Evolutionary conservation across 2,888 invertebrate species (phyloP).

Genomic region (Galerucella nymphaeae): DNA sequence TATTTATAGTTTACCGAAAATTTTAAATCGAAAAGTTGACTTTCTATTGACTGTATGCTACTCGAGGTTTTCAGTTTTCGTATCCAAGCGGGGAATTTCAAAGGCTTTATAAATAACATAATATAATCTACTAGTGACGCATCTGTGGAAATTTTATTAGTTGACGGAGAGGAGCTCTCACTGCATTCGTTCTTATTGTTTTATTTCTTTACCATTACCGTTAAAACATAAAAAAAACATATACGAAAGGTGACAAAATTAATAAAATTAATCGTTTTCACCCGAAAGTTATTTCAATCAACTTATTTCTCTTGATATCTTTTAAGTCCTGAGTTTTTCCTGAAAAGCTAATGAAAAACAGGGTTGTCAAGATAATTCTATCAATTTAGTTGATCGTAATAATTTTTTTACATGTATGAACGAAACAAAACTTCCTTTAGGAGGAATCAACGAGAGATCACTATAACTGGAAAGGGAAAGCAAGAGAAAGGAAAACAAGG

Average conservation of each 20-base stretch:
- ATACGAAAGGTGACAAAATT: neutral
- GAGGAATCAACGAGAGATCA: too few species aligned
- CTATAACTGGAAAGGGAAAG: too few species aligned
- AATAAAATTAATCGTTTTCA: neutral
- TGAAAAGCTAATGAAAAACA: too few species aligned
- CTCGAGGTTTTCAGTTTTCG: conserved; percentile 20
- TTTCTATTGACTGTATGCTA: conserved; percentile 22
- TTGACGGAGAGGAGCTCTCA: conserved; percentile 54
- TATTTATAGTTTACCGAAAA: conserved; percentile 9
- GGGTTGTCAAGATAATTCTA: too few species aligned
- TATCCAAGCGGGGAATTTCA: conserved; percentile 53
- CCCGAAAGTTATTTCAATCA: neutral
- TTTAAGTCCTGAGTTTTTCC: too few species aligned
- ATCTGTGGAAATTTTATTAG: conserved; percentile 64
- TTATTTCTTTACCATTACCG: conserved; percentile 12
- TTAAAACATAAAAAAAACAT: conserved; percentile 1
- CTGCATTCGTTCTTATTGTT: conserved; percentile 18
- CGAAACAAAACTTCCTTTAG: too few species aligned
- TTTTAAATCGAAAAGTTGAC: neutral
- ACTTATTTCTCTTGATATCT: neutral
- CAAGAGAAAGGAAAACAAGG: too few species aligned
- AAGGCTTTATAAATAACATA: conserved; percentile 63
- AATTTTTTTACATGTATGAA: too few species aligned
- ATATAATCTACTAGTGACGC: conserved; percentile 62
- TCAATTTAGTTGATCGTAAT: too few species aligned